These are phyloP conservation scores for Cosmia trapezina DNA, from an alignment of 2,888 invertebrate genomes.

Conservation along the genomic window DNA sequence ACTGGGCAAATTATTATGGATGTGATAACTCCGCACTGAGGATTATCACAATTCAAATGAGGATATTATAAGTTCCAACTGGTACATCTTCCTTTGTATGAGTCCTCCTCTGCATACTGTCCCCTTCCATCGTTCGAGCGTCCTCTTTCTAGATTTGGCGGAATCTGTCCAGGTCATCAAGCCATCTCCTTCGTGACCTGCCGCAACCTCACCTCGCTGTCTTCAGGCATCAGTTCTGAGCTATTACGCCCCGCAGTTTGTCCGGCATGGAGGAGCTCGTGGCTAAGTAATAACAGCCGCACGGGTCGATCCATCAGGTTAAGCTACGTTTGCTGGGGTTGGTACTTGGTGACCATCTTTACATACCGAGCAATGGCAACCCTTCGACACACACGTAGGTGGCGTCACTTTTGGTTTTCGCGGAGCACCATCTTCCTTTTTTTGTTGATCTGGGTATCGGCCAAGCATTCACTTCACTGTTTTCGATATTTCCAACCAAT, in stretches of 20 bases:
- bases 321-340: too few species aligned
- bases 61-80: not conserved
- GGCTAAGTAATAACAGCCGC: too few species aligned
- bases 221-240: not conserved
- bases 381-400: too few species aligned
- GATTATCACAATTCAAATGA: not conserved
- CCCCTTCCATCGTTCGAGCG: not conserved
- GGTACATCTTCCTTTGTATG: not conserved
- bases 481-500: not conserved
- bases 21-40: not conserved
- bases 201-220: not conserved
- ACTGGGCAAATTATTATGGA: slow-evolving; percentile 17
- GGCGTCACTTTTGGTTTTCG: too few species aligned
- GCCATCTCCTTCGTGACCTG: not conserved
- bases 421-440: too few species aligned
- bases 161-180: not conserved
- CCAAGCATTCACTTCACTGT: not conserved
- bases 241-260: not conserved
- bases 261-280: not conserved
- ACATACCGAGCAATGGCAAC: too few species aligned
- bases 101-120: not conserved
- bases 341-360: too few species aligned
- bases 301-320: too few species aligned
- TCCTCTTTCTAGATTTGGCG: not conserved
- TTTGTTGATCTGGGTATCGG: not conserved